Evolutionary conservation across 2,113 vertebrate genomes (phyloP).

Genomic region (Nymphicus hollandicus): DNA sequence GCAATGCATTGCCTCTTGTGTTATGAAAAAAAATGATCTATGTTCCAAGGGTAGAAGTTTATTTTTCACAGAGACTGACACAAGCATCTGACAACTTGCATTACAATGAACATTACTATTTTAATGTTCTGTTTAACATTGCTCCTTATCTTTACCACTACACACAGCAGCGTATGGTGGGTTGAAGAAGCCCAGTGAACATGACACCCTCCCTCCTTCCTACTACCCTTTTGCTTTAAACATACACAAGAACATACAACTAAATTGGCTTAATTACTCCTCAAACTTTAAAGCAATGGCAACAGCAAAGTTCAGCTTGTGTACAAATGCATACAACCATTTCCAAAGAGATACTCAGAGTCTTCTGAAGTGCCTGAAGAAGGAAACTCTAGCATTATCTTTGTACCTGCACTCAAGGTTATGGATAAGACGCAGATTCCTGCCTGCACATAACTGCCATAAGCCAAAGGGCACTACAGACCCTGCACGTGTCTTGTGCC

Average conservation of each 20-base stretch:
- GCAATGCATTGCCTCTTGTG: background rate
- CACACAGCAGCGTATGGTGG: background rate
- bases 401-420: accelerated
- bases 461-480: background rate
- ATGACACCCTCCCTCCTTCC: background rate
- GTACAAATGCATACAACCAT: background rate
- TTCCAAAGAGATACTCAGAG: background rate
- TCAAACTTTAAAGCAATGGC: background rate
- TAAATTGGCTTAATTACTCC: conserved; percentile 11
- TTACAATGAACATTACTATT: background rate
- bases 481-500: accelerated
- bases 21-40: background rate
- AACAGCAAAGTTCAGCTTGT: background rate
- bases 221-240: background rate
- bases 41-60: background rate
- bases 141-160: background rate
- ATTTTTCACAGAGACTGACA: background rate
- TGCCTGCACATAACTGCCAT: background rate
- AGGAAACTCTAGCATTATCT: background rate
- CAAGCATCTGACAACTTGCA: background rate
- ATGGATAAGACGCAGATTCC: background rate
- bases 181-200: background rate
- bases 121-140: background rate
- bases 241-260: background rate
- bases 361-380: background rate